Base-by-base conservation (phyloP, 1,140 invertebrate species). In the Thaumetopoea pityocampa region DNA sequence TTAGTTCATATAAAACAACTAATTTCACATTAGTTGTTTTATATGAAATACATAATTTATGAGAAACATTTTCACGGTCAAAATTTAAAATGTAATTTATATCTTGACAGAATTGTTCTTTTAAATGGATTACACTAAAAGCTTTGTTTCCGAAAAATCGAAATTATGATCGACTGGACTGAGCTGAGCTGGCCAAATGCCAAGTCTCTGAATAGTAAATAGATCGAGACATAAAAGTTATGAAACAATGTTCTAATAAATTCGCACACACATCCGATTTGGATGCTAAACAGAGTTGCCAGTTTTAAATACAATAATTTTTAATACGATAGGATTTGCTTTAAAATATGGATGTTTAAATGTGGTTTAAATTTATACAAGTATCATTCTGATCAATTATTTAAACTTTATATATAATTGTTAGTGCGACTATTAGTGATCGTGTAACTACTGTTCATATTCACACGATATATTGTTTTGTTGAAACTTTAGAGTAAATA, bases 211-310 rank as follows among this genome's bases (percentile, higher is more conserved):
- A 15, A 16, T 16, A 17, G 7, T 8, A 16, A 23, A 2, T n/a
- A 19, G 20, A n/a, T 12, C 20, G n/a, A 23, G 7, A 6, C 20
- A 15, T 23, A 30, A 18, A 8, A 6, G 2, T 35, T 23, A 23
- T 35, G 32, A 23, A 35, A 24, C 16, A 35, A 24, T 4, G 20
- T 23, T 22, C 22, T 24, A n/a, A n/a, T n/a, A n/a, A 24, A 22
- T 9, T 35, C 20, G 20, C 20, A 23, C 20, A 14, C n/a, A n/a
- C n/a, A n/a, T n/a, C n/a, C n/a, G n/a, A n/a, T n/a, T 20, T 19
- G 15, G 11, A n/a, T 2, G 20, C 18, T 4, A 9, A 11, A 20
- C 20, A 35, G 17, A 10, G 12, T 11, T 35, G 29, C 17, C 17
- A 19, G 17, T 17, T 5, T 32, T 32, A 18, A 15, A 28, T 32